Conservation (phyloP, 2,797 vertebrate species). For the Phalloptychus januarius region DNA sequence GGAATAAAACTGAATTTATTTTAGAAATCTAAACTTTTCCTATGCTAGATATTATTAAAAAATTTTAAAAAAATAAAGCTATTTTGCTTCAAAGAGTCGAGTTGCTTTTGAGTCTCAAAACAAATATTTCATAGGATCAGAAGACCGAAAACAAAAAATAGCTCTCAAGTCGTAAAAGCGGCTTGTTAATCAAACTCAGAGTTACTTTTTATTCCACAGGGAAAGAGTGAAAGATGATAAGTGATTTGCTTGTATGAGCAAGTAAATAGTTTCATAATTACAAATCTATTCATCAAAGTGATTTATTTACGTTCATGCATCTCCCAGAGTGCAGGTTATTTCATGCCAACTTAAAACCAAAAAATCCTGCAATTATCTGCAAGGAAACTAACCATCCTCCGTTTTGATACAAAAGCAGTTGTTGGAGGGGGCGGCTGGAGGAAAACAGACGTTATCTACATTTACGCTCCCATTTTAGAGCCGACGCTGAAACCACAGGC, state of each 20-base stretch:
- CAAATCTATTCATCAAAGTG: background rate
- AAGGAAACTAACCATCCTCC: slow-evolving; percentile 13
- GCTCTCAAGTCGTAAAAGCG: background rate
- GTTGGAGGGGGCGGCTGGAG: slow-evolving; percentile 14
- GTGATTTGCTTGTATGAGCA: background rate
- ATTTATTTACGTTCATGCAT: background rate
- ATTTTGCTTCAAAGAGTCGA: background rate
- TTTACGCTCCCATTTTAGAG: slow-evolving; percentile 44
- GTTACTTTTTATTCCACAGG: background rate
- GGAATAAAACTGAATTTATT: background rate
- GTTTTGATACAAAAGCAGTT: slow-evolving; percentile 9
- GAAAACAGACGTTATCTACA: slow-evolving; percentile 28
- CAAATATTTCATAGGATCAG: background rate
- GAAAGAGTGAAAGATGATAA: background rate
- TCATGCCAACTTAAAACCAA: slow-evolving; percentile 43
- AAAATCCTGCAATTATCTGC: slow-evolving; percentile 36
- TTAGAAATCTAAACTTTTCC: background rate
- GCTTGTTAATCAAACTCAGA: background rate
- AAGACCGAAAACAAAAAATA: background rate
- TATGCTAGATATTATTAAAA: background rate
- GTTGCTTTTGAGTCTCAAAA: background rate
- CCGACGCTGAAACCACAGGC: slow-evolving; percentile 8
- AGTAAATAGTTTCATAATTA: background rate
- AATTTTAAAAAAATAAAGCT: background rate
- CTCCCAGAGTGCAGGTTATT: slow-evolving; percentile 21